Evolutionary conservation across 1,140 invertebrate genomes (phyloP), one percentile per base, ranked within the genome.

Genomic region (Ostrea edulis): DNA sequence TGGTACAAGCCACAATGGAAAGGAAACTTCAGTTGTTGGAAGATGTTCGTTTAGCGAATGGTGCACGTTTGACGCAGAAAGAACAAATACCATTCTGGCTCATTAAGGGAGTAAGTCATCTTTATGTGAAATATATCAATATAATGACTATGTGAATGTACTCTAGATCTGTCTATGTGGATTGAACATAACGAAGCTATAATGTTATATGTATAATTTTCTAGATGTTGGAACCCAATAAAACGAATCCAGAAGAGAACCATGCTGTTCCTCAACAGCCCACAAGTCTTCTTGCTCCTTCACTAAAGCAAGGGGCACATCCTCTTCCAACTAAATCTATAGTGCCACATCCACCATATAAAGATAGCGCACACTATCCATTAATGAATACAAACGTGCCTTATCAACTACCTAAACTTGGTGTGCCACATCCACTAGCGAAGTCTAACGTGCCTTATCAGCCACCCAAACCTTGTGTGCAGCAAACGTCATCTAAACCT

Each of bases 11-110:
- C 82, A 77, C 17, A 53, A 62, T 35, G 53, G 77, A 51, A 2
- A 71, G 9, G 22, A 17, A 22, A 14, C 62, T 84, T 29, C 52
- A 29, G n/a, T n/a, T n/a, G 0, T 83, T 65, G 82, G 55, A 53
- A 85, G 17, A 68, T 9, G 29, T n/a, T n/a, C n/a, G n/a, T n/a
- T n/a, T n/a, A n/a, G n/a, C n/a, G n/a, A n/a, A n/a, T n/a, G n/a
- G n/a, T n/a, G n/a, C n/a, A n/a, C n/a, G 62, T 0, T 55, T n/a
- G 3, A 84, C n/a, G n/a, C n/a, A n/a, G n/a, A n/a, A n/a, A n/a
- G n/a, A n/a, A n/a, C n/a, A n/a, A n/a, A n/a, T n/a, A 3, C 87
- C 87, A 82, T 55, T 88, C 20, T 88, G 87, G 87, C 77, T 88
- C 25, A 77, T 88, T 22, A 22, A 88, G 53, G 68, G 86, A 51